Conservation (phyloP, 2,113 vertebrate genomes). For the Macquaria ambigua region DNA sequence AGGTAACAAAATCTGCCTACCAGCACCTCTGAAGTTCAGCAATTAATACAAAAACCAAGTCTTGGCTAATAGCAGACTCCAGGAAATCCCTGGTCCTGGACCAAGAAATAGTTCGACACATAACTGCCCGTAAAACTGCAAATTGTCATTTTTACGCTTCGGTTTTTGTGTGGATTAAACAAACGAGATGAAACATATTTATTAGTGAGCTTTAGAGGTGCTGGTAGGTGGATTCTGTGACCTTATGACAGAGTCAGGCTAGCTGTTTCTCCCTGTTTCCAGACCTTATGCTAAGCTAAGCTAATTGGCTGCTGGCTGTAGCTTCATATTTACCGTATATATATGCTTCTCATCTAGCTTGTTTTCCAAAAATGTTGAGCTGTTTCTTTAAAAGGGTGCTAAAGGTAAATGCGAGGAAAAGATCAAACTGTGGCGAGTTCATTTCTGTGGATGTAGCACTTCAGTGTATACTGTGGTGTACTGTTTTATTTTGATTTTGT, state of each 20-base stretch:
- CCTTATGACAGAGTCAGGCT: too few relatives aligned
- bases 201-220: not conserved
- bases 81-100: too few relatives aligned
- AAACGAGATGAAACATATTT: not conserved
- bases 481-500: constrained; percentile 28
- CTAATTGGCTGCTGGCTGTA: not conserved
- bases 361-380: not conserved
- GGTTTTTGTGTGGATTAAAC: not conserved
- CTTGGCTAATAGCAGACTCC: too few relatives aligned
- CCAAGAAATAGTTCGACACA: too few relatives aligned
- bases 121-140: not conserved
- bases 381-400: not conserved
- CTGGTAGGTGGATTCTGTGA: not conserved
- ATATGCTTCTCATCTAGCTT: too few relatives aligned
- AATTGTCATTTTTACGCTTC: not conserved
- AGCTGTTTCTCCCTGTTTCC: too few relatives aligned
- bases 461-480: not conserved
- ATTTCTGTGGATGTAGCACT: constrained; percentile 3
- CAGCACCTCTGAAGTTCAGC: not conserved
- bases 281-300: not conserved
- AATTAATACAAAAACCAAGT: not conserved
- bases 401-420: too few relatives aligned
- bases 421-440: not conserved
- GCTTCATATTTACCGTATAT: not conserved
- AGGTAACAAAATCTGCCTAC: not conserved